Evolutionary conservation across 2,888 invertebrate species (phyloP).

Genomic region (Sarcophaga rosellei): DNA sequence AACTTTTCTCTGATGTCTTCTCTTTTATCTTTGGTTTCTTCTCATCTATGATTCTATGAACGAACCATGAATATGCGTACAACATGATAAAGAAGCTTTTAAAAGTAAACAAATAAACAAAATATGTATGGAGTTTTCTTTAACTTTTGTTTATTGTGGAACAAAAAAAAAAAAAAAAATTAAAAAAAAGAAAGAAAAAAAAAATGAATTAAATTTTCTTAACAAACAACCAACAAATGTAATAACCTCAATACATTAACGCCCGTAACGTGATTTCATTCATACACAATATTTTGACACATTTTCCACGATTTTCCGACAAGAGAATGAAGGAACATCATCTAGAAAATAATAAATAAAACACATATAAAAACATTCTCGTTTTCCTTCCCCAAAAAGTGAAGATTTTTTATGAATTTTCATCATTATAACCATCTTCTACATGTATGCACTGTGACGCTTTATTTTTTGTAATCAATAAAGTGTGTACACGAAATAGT

Average conservation of each 20-base stretch:
- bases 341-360: conserved; percentile 8
- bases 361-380: background rate
- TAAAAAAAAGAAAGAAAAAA: background rate
- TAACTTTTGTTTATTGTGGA: conserved; percentile 23
- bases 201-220: conserved; percentile 52
- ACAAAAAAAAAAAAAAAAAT: background rate
- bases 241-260: conserved; percentile 63
- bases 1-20: conserved; percentile 46
- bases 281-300: conserved; percentile 35
- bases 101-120: conserved; percentile 40
- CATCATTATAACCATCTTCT: conserved; percentile 30
- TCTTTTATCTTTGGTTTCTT: conserved; percentile 51
- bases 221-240: conserved; percentile 45
- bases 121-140: conserved; percentile 40
- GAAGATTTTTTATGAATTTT: conserved; percentile 47
- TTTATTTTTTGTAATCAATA: background rate
- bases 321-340: background rate
- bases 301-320: conserved; percentile 24
- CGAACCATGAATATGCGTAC: conserved; percentile 17
- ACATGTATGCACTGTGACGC: conserved; percentile 28
- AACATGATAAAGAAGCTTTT: conserved; percentile 52
- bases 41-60: conserved; percentile 48
- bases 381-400: background rate
- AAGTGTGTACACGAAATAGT: conserved; percentile 14
- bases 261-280: conserved; percentile 60